These are phyloP conservation scores for Microcebus jonahi DNA, from an alignment of 2,113 vertebrate genomes.

Conservation along the genomic window DNA sequence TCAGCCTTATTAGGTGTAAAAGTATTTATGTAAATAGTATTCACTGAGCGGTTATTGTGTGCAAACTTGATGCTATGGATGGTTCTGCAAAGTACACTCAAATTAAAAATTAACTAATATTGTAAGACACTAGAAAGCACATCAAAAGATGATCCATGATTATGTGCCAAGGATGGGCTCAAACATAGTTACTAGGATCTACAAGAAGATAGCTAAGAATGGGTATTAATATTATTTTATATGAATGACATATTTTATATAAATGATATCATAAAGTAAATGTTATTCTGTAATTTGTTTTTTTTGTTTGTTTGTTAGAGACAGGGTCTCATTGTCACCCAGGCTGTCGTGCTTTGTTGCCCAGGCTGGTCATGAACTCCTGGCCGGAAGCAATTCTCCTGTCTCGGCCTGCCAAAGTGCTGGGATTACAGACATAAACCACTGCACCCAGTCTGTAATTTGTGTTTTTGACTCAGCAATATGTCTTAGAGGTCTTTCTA, in stretches of 20 bases:
- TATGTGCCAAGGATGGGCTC: neutral
- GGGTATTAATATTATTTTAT: constrained; percentile 6
- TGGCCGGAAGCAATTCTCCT: too few relatives aligned
- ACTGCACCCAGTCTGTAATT: too few relatives aligned
- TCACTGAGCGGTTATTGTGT: neutral
- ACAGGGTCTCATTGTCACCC: too few relatives aligned
- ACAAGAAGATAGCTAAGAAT: neutral
- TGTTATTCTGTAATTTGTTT: neutral
- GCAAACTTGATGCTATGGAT: neutral
- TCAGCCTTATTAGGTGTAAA: neutral
- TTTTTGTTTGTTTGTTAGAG: too few relatives aligned
- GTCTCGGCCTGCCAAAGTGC: too few relatives aligned
- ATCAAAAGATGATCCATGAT: neutral
- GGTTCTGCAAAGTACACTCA: neutral
- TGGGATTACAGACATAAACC: too few relatives aligned
- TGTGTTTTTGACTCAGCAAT: neutral
- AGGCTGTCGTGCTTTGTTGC: too few relatives aligned
- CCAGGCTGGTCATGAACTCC: too few relatives aligned
- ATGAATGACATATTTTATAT: neutral
- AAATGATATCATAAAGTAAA: neutral
- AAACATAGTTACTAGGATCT: neutral
- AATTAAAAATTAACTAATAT: constrained; percentile 15
- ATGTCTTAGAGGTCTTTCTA: neutral
- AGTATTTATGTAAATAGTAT: constrained; percentile 20
- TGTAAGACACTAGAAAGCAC: neutral